phyloP scores from a whole-genome alignment of 2,113 vertebrate species.

The Phalacrocorax brasilianus region DNA sequence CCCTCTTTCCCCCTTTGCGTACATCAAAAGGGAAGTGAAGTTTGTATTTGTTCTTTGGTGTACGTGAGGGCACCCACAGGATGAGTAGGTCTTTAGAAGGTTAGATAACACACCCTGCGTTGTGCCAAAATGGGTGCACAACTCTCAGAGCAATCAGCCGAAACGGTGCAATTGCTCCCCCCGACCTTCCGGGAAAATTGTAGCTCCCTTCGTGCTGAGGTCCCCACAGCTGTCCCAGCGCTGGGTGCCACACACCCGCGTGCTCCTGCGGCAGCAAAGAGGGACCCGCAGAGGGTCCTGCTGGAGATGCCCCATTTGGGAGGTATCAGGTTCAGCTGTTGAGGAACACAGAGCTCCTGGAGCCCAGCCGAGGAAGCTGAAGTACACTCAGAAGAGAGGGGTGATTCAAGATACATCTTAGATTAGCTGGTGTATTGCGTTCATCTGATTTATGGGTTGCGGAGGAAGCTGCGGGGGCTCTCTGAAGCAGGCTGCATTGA shows the following conservation, averaged over 20 bases:
- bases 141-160: background rate
- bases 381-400: background rate
- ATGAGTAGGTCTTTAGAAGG: background rate
- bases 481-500: background rate
- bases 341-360: background rate
- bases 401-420: background rate
- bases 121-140: background rate
- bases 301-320: background rate
- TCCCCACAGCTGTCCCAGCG: background rate
- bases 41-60: background rate
- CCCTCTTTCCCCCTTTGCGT: background rate
- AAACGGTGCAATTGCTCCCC: background rate
- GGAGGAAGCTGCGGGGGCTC: background rate
- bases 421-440: background rate
- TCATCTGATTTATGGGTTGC: background rate
- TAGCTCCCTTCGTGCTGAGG: background rate
- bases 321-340: background rate
- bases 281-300: background rate
- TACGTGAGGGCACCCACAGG: background rate
- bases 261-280: background rate
- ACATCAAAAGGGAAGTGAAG: background rate
- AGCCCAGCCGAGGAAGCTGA: background rate
- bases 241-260: fast-evolving
- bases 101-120: fast-evolving
- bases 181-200: background rate